Evolutionary conservation across 2,113 vertebrate species (phyloP).

Genomic region (Anarrhichthys ocellatus): DNA sequence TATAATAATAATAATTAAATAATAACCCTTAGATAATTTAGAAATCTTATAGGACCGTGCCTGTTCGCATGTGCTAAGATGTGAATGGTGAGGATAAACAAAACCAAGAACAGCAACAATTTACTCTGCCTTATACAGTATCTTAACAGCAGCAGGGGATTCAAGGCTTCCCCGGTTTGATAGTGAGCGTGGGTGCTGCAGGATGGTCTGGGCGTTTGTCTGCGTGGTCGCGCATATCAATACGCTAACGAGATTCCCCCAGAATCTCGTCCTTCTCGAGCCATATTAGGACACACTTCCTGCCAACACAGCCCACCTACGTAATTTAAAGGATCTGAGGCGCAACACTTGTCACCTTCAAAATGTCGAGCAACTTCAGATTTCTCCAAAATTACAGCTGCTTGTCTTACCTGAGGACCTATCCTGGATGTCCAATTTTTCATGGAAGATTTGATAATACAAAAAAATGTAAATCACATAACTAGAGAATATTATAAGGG

Average conservation of each 20-base stretch:
- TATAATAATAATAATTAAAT: background rate
- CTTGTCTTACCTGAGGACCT: background rate
- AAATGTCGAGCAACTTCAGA: background rate
- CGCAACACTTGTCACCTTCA: slow-evolving; percentile 28
- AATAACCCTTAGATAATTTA: background rate
- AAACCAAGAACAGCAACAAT: background rate
- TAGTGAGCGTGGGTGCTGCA: slow-evolving; percentile 59
- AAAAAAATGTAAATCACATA: background rate
- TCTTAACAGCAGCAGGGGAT: slow-evolving; percentile 21
- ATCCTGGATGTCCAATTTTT: background rate
- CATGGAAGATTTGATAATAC: background rate
- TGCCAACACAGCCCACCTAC: slow-evolving; percentile 46
- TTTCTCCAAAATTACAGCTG: background rate
- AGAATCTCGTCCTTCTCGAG: slow-evolving; percentile 45
- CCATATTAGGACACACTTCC: slow-evolving; percentile 79
- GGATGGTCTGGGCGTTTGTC: slow-evolving; percentile 18
- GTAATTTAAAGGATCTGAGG: slow-evolving; percentile 43
- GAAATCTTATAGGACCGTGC: background rate
- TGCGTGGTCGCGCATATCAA: slow-evolving; percentile 51
- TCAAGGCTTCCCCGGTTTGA: slow-evolving; percentile 68
- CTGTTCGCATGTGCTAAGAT: background rate
- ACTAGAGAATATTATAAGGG: background rate
- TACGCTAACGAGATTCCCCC: background rate
- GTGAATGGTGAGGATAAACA: background rate
- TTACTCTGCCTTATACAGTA: background rate